phyloP scores from a whole-genome alignment of 1,140 invertebrate species.

The Drosophila tsacasi region DNA sequence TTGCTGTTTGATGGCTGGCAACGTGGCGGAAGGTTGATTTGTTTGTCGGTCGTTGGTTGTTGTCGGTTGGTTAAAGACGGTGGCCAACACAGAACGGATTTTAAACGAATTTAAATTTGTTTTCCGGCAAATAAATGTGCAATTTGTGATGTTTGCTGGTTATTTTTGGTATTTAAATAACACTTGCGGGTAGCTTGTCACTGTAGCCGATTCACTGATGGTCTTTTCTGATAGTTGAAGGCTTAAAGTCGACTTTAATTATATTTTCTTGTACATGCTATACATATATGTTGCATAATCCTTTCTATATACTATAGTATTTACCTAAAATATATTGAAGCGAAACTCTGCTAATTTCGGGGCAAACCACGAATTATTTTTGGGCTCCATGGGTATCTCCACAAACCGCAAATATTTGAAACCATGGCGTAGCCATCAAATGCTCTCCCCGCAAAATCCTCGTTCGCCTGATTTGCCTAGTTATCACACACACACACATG shows the following conservation, averaged over 20 bases:
- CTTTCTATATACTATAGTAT: neutral
- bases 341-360: conserved; percentile 18
- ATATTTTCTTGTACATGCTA: neutral
- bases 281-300: neutral
- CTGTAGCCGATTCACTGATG: neutral
- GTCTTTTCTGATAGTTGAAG: neutral
- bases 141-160: neutral
- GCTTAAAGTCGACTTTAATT: neutral
- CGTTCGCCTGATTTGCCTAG: conserved; percentile 54
- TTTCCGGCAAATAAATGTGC: conserved; percentile 14
- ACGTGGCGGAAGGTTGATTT: conserved; percentile 40
- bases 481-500: conserved; percentile 23
- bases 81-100: conserved; percentile 3
- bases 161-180: conserved; percentile 2
- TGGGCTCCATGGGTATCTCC: conserved; percentile 16
- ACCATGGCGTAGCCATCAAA: conserved; percentile 26
- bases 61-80: conserved; percentile 28
- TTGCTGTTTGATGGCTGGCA: conserved; percentile 39
- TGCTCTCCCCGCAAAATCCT: conserved; percentile 20
- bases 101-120: conserved; percentile 45
- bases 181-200: neutral
- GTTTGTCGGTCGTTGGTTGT: conserved; percentile 24
- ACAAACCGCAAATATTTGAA: conserved; percentile 59
- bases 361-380: conserved; percentile 50
- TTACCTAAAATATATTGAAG: neutral